Conservation (phyloP, 2,888 invertebrate species). For the Octonoba sinensis region DNA sequence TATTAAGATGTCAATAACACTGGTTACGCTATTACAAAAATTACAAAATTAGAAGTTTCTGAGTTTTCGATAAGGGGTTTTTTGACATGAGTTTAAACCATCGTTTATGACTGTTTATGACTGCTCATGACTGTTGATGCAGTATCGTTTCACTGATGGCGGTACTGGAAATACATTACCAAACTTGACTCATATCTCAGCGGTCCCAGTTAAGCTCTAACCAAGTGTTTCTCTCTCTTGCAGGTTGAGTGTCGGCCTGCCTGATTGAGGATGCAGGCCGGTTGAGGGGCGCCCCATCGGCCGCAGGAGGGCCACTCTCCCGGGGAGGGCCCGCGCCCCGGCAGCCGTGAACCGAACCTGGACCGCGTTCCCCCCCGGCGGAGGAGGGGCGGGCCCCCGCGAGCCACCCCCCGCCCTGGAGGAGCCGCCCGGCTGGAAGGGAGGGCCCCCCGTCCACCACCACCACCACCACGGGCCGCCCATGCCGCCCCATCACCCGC, state of each 20-base stretch:
- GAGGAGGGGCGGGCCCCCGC: slow-evolving; percentile 45
- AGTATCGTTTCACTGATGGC: too few species aligned
- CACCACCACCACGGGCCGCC: slow-evolving; percentile 56
- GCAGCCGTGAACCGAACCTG: slow-evolving; percentile 63
- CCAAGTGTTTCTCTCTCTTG: background rate
- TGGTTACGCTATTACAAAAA: too few species aligned
- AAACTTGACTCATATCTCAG: too few species aligned
- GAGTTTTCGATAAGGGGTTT: too few species aligned
- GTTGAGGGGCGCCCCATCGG: slow-evolving; percentile 40
- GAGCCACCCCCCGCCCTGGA: slow-evolving; percentile 55
- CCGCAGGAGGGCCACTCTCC: slow-evolving; percentile 45
- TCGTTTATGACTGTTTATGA: too few species aligned
- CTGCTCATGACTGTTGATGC: too few species aligned
- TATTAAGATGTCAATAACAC: too few species aligned
- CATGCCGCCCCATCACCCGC: slow-evolving; percentile 51
- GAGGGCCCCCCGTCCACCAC: slow-evolving; percentile 64
- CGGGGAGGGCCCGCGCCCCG: slow-evolving; percentile 69
- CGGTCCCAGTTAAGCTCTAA: too few species aligned
- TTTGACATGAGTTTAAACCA: too few species aligned
- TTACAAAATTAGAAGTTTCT: too few species aligned
- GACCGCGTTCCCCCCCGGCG: slow-evolving; percentile 61
- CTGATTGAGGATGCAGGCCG: slow-evolving; percentile 27
- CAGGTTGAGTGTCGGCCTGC: slow-evolving; percentile 11
- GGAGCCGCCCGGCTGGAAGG: slow-evolving; percentile 61
- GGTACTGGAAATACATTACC: too few species aligned